phyloP scores from a whole-genome alignment of 2,113 vertebrate genomes.

The Albula goreensis region DNA sequence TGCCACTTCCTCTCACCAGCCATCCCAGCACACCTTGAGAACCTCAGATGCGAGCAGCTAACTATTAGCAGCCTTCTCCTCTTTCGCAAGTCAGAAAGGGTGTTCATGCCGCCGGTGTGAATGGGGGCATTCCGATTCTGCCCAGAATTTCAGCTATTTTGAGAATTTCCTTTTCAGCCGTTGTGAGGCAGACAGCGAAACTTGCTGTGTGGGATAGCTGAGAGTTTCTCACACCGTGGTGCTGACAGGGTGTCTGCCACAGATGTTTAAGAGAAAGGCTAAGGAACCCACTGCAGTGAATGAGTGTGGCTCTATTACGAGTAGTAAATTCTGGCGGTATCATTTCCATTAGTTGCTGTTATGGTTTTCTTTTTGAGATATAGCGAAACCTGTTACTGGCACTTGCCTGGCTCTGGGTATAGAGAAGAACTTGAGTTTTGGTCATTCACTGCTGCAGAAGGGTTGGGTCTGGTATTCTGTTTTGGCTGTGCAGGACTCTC shows the following conservation, averaged over 20 bases:
- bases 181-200: neutral
- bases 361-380: no score
- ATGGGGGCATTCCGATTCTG: neutral
- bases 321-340: no score
- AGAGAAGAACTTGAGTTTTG: neutral
- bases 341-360: no score
- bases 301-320: neutral
- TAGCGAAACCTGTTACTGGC: no score
- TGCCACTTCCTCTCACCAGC: neutral
- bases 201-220: neutral
- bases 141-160: constrained; percentile 3
- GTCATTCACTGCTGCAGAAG: neutral
- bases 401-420: neutral
- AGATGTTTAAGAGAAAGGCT: no score
- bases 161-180: neutral
- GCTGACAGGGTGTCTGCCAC: neutral
- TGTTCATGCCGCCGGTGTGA: neutral
- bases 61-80: neutral
- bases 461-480: neutral
- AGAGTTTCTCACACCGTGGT: neutral
- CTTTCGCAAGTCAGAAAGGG: neutral
- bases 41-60: neutral
- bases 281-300: no score
- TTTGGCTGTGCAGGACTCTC: neutral
- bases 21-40: neutral